Conservation (phyloP, 2,888 invertebrate genomes). For the Microctonus aethiopoides region DNA sequence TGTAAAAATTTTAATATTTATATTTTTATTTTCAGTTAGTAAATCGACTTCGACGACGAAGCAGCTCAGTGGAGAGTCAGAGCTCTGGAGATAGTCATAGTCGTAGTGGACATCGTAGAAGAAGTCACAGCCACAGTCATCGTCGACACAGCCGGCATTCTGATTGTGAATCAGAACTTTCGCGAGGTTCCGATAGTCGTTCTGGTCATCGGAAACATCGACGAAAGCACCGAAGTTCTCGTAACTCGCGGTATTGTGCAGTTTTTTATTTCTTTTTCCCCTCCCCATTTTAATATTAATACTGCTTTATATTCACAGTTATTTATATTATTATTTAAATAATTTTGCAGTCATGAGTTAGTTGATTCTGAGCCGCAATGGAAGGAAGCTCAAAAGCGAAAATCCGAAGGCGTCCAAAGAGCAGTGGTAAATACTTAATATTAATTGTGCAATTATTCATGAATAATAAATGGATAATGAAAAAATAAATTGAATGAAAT, state of each 20-base stretch:
- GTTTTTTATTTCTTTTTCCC: neutral
- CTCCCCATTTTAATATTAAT: neutral
- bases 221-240: conserved; percentile 78
- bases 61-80: conserved; percentile 89
- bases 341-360: conserved; percentile 72
- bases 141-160: conserved; percentile 82
- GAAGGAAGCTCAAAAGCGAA: conserved; percentile 86
- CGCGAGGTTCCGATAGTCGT: conserved; percentile 81
- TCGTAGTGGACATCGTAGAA: conserved; percentile 78
- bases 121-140: conserved; percentile 80
- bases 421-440: conserved; percentile 57
- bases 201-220: conserved; percentile 79
- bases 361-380: conserved; percentile 90
- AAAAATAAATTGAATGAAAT: neutral
- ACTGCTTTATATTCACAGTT: neutral
- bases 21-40: conserved; percentile 49
- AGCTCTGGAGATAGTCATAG: conserved; percentile 83
- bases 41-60: conserved; percentile 69
- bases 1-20: neutral
- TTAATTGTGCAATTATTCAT: conserved; percentile 23
- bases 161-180: conserved; percentile 91
- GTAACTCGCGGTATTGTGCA: conserved; percentile 70
- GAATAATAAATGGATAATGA: neutral
- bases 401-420: conserved; percentile 70
- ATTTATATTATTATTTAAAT: neutral